Conservation (phyloP, 2,113 vertebrate genomes). For the Epinephelus moara region DNA sequence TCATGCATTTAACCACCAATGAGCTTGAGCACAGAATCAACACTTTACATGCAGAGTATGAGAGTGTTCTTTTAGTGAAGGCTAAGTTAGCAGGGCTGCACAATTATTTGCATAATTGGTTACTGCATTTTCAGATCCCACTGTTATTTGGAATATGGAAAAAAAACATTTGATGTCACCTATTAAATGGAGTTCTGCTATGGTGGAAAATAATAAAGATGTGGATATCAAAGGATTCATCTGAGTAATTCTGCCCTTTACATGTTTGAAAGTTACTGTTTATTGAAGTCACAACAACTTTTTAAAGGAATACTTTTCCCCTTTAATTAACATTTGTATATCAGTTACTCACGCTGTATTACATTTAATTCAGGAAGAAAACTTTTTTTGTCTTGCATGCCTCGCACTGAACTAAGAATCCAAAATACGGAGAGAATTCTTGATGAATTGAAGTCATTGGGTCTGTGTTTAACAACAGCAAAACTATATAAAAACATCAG, state of each 20-base stretch:
- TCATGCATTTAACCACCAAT: conserved; percentile 20
- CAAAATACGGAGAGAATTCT: too few species aligned
- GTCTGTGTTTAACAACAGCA: too few species aligned
- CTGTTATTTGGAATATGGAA: not conserved
- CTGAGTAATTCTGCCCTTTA: not conserved
- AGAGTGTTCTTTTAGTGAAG: not conserved
- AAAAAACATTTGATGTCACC: not conserved
- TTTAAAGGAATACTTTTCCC: not conserved
- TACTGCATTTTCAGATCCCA: not conserved
- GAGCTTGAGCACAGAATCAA: conserved; percentile 5
- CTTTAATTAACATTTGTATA: too few species aligned
- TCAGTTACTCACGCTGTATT: too few species aligned
- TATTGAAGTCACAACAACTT: not conserved
- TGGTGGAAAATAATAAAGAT: not conserved
- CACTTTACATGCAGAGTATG: not conserved
- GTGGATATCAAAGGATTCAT: not conserved
- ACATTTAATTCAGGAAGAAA: too few species aligned
- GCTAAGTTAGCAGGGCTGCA: not conserved
- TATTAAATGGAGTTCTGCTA: not conserved
- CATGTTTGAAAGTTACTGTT: not conserved
- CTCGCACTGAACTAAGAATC: too few species aligned
- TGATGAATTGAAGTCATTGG: too few species aligned
- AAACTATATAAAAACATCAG: too few species aligned
- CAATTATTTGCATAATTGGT: not conserved
- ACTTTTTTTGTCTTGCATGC: too few species aligned